A percentile compares a stretch with the other conserved stretches of the same genome.
These are phyloP conservation scores for Cephus pygmeus DNA, from an alignment of 2,888 invertebrate genomes.

Conservation along the genomic window DNA sequence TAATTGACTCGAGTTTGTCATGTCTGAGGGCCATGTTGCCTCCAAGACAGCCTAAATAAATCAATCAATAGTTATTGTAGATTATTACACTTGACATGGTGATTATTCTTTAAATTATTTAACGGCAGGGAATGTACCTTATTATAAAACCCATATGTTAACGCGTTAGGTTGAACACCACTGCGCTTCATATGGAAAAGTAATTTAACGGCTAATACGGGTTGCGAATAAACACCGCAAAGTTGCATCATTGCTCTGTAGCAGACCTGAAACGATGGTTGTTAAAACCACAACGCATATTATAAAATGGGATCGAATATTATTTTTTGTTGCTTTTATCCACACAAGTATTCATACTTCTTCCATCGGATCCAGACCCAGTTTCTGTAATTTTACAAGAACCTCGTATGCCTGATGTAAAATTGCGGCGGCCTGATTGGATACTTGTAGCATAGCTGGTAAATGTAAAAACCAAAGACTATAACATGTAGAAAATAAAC, in stretches of 20 bases:
- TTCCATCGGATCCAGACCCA: slow-evolving; percentile 86
- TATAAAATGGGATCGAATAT: background rate
- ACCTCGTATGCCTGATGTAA: slow-evolving; percentile 81
- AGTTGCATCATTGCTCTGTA: slow-evolving; percentile 99
- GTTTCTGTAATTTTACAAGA: slow-evolving; percentile 86
- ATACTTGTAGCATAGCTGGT: slow-evolving; percentile 81
- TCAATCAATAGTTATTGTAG: background rate
- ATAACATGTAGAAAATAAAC: slow-evolving; percentile 87
- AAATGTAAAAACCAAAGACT: slow-evolving; percentile 97
- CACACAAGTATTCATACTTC: slow-evolving; percentile 71
- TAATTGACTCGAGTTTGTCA: slow-evolving; percentile 83
- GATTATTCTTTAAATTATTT: background rate
- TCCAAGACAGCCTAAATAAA: slow-evolving; percentile 81
- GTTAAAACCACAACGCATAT: background rate
- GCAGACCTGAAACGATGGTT: slow-evolving; percentile 76
- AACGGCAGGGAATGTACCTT: slow-evolving; percentile 64
- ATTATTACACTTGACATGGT: background rate
- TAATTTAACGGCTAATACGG: slow-evolving; percentile 92
- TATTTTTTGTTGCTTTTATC: background rate
- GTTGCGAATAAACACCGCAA: slow-evolving; percentile 94
- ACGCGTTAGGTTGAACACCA: slow-evolving; percentile 95
- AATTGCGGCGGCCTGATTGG: slow-evolving; percentile 68
- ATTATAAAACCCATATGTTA: slow-evolving; percentile 94
- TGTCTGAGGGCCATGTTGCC: slow-evolving; percentile 92
- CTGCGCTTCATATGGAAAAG: slow-evolving; percentile 92